These are phyloP conservation scores for Heteromurus nitidus DNA, from an alignment of 2,888 invertebrate species.

Conservation along the genomic window DNA sequence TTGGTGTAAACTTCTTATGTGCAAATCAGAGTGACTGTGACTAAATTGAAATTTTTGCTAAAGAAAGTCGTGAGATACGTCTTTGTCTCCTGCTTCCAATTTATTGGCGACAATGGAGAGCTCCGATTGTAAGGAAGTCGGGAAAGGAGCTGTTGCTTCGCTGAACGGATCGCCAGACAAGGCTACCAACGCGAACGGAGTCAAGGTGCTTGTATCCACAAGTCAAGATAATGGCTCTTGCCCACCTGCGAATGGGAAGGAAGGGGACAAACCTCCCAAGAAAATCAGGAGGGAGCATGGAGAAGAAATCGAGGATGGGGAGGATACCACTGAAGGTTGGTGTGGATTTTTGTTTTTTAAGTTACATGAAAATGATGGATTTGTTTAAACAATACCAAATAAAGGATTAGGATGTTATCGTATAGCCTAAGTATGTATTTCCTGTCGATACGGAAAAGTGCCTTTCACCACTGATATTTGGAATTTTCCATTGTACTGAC, in stretches of 20 bases:
- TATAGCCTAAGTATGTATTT: not conserved
- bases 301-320: constrained; percentile 21
- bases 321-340: constrained; percentile 26
- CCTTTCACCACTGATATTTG: too few species aligned
- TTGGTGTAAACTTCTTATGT: too few species aligned
- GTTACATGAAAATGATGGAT: not conserved
- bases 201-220: not conserved
- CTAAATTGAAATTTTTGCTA: not conserved
- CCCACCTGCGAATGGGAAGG: not conserved
- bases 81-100: not conserved
- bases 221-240: not conserved
- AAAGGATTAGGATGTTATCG: not conserved
- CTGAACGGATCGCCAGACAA: constrained; percentile 33
- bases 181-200: constrained; percentile 18
- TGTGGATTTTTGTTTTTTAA: constrained; percentile 9
- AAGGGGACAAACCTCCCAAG: not conserved
- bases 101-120: constrained; percentile 28
- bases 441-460: too few species aligned
- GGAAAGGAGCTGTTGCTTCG: constrained; percentile 28
- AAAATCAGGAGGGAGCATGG: constrained; percentile 20
- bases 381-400: not conserved
- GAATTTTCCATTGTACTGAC: too few species aligned
- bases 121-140: constrained; percentile 27
- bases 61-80: not conserved
- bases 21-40: too few species aligned